Evolutionary conservation across 2,888 invertebrate genomes (phyloP), one percentile per base, ranked within the genome.

Genomic region (Hemithea aestivaria): DNA sequence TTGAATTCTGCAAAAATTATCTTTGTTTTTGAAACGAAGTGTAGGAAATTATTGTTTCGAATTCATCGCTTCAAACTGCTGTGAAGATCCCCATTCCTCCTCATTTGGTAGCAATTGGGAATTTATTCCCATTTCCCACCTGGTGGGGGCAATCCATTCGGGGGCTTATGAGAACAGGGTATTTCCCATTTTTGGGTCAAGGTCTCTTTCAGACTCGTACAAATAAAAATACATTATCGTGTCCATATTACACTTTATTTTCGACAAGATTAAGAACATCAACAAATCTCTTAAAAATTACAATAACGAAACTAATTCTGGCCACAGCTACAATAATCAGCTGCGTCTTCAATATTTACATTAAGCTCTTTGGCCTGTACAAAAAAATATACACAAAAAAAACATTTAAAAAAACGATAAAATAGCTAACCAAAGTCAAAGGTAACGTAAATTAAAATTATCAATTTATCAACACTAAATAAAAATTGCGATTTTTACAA

Each of bases 271-370:
- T 64, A 73, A 83, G 87, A 87, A 87, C 85, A 87, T 87, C 85
- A 87, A 87, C 87, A 87, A 84, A 84, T 85, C 62, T 76, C 83
- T 83, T 87, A 82, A 73, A 72, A 82, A 87, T 79, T 82, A 85
- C 81, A 75, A 74, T 74, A 87, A 85, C 85, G 84, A 80, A 85
- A 73, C 73, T 78, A 73, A 65, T 56, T 58, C 56, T 57, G 61
- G 49, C 53, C 54, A 58, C 80, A 77, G 73, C 80, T 67, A 63
- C 27, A 16, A 7, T 62, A 53, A 54, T 55, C 56, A 74, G 78
- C 81, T 74, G 80, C 73, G 56, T 66, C 11, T 41, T 49, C 58
- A 61, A 60, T 83, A 84, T 85, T 76, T 85, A 85, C 83, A 35
- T 58, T 74, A 81, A 87, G 85, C 85, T 87, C 85, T 87, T 87